phyloP scores from a whole-genome alignment of 2,797 vertebrate species.

The Manis pentadactyla region DNA sequence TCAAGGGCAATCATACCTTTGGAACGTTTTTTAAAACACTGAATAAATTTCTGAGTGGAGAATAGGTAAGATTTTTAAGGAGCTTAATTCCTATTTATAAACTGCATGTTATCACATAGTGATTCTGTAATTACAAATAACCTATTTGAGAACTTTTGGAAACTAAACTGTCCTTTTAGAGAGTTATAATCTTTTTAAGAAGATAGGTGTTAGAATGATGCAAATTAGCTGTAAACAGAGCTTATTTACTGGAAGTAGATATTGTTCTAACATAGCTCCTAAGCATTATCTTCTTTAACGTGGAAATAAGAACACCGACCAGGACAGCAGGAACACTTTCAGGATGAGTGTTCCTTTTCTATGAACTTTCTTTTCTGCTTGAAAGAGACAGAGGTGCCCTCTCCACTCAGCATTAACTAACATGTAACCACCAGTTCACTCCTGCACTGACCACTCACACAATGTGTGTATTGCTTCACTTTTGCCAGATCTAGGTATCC shows the following conservation, averaged over 20 bases:
- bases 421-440: neutral
- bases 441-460: neutral
- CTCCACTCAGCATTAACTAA: neutral
- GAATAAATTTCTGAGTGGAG: conserved; percentile 26
- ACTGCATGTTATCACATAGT: neutral
- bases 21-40: neutral
- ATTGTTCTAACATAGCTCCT: conserved; percentile 3
- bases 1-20: neutral
- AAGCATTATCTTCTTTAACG: conserved; percentile 10
- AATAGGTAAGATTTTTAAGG: conserved; percentile 18
- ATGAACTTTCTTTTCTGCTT: neutral
- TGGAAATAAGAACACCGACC: neutral
- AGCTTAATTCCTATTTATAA: conserved; percentile 54
- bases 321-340: neutral
- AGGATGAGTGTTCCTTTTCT: neutral
- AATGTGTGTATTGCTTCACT: neutral
- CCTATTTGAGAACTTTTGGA: conserved; percentile 33
- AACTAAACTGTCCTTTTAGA: neutral
- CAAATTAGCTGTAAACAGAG: conserved; percentile 34
- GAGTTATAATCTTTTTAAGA: neutral
- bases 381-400: neutral
- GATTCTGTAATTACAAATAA: conserved; percentile 51
- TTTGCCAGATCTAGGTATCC: neutral
- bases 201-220: neutral
- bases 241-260: conserved; percentile 49